A percentile compares a stretch with the other conserved stretches of the same genome.
Conservation (phyloP, 2,888 invertebrate genomes). For the Megastigmus dorsalis region DNA sequence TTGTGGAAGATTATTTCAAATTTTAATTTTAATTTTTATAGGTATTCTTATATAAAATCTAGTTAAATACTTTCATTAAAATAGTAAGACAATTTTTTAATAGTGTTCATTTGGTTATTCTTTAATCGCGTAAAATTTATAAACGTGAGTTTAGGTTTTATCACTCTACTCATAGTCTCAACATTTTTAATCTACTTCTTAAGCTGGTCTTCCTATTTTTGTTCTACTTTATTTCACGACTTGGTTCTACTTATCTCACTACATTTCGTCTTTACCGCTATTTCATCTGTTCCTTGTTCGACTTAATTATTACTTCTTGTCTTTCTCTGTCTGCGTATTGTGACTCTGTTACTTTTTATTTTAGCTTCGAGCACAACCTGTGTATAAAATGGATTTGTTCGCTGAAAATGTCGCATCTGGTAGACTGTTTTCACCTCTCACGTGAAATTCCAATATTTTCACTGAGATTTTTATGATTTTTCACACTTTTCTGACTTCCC, state of each 20-base stretch:
- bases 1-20: too few species aligned
- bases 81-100: too few species aligned
- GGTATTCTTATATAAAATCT: too few species aligned
- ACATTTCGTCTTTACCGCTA: not conserved
- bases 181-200: too few species aligned
- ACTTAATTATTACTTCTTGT: slow-evolving; percentile 21
- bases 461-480: slow-evolving; percentile 7
- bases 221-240: slow-evolving; percentile 1
- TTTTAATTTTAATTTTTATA: too few species aligned
- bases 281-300: not conserved
- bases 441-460: not conserved
- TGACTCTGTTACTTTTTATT: slow-evolving; percentile 8
- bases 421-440: not conserved
- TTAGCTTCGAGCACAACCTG: not conserved
- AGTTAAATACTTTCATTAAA: too few species aligned
- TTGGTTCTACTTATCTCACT: not conserved
- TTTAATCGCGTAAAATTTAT: too few species aligned
- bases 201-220: too few species aligned
- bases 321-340: not conserved
- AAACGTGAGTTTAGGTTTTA: too few species aligned
- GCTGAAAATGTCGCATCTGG: not conserved
- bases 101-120: too few species aligned
- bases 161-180: too few species aligned
- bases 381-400: slow-evolving; percentile 24
- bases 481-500: not conserved